Evolutionary conservation across 1,140 invertebrate species (phyloP), one percentile per base, ranked within the genome.

Genomic region (Macrosteles quadrilineatus): DNA sequence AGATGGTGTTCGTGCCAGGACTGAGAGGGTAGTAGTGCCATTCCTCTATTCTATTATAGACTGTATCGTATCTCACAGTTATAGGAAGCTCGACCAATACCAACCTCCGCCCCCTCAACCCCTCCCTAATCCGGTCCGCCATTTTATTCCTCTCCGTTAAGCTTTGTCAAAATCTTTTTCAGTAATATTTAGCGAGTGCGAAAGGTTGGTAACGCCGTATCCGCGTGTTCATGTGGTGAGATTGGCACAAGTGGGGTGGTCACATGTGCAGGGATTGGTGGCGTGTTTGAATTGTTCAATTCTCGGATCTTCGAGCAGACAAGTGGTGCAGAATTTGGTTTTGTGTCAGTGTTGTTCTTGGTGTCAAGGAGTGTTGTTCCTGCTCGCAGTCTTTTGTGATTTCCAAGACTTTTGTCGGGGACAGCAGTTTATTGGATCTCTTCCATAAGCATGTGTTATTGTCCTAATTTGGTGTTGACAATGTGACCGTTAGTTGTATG

Each of bases 61-160:
- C 55, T 21, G 55, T 66, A 43, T 66, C 63, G 40, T 66, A 66
- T 66, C 40, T 66, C 63, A 66, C 36, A 11, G 63, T 23, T 63
- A 63, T 63, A 27, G 63, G 63, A 45, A 66, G 23, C 31, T 23
- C 63, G 25, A 45, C 63, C 63, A 66, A 66, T 66, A 43, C 63
- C 63, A 45, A 21, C 40, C 21, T 14, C 1, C 23, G n/a, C 40
- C 21, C 23, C 1, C 23, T 21, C 32, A 32, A 32, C 63, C 31
- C 31, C 19, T 9, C 62, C 27, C 32, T 17, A 9, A 17, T 55
- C 19, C 50, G 29, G 55, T 30, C 31, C 59, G 59, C 63, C 63
- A 43, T 66, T 45, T 45, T 66, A 43, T 45, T 31, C 21, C 23
- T 9, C 21, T 12, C 25, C 12, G 3, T 6, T 23, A 21, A 12